Conservation (phyloP, 2,888 invertebrate genomes). For the Acrobasis consociella region DNA sequence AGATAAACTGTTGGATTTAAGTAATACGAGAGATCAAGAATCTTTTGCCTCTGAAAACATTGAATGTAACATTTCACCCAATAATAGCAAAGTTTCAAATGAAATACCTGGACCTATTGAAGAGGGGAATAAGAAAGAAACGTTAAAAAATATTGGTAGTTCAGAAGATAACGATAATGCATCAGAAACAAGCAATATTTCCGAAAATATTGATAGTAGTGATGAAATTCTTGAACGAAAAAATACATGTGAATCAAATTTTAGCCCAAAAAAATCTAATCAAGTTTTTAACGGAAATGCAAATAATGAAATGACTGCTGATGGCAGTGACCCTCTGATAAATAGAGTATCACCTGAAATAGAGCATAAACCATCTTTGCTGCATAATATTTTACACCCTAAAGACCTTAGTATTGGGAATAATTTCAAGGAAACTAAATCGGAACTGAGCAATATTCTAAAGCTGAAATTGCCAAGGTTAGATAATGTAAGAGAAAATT, state of each 20-base stretch:
- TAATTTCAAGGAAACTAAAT: neutral
- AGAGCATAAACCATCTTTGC: conserved; percentile 31
- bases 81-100: neutral
- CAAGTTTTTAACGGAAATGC: conserved; percentile 12
- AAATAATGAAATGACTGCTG: conserved; percentile 44
- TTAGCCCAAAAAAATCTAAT: neutral
- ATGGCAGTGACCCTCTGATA: conserved; percentile 50
- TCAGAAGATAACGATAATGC: neutral
- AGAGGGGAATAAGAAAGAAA: neutral
- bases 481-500: neutral
- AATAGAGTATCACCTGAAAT: conserved; percentile 33
- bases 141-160: neutral
- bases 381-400: conserved; percentile 34
- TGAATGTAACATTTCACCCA: conserved; percentile 14
- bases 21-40: conserved; percentile 23
- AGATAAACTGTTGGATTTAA: conserved; percentile 50
- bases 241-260: neutral
- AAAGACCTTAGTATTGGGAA: neutral
- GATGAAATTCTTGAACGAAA: neutral
- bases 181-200: conserved; percentile 22
- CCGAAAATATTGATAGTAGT: neutral
- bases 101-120: neutral
- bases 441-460: neutral
- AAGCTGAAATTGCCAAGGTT: neutral
- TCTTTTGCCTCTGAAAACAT: neutral